phyloP scores from a whole-genome alignment of 2,113 vertebrate species.

The Smithornis capensis region DNA sequence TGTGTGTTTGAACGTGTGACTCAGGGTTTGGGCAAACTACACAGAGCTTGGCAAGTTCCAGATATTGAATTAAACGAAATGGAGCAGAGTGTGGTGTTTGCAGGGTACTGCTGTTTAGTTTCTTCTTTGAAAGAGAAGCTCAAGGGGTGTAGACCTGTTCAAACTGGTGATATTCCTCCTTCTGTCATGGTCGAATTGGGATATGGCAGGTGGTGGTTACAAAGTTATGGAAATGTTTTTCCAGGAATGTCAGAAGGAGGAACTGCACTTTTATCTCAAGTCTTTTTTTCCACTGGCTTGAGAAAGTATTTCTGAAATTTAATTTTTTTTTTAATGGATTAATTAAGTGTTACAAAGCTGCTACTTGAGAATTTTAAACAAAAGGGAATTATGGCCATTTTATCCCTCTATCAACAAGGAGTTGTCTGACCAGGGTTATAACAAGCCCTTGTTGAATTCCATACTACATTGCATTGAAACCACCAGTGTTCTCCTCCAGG shows the following conservation, averaged over 20 bases:
- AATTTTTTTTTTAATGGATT: background rate
- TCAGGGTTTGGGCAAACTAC: background rate
- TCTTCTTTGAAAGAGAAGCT: background rate
- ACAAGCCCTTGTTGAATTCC: background rate
- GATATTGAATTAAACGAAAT: background rate
- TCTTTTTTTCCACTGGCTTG: background rate
- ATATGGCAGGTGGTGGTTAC: background rate
- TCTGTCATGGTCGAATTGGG: background rate
- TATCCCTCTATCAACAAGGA: accelerated
- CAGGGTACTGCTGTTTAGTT: background rate
- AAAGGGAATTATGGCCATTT: background rate
- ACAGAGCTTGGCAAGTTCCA: background rate
- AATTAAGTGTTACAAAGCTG: background rate
- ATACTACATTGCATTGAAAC: background rate
- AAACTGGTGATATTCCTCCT: background rate
- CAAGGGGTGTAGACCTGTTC: background rate
- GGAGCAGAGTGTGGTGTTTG: background rate
- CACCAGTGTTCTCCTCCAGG: background rate
- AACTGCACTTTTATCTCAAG: background rate
- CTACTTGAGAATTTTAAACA: background rate
- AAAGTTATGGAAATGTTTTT: background rate
- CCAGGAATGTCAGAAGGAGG: background rate
- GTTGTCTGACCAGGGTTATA: background rate
- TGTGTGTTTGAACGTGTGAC: background rate
- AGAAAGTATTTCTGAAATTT: background rate